A percentile compares a stretch with the other conserved stretches of the same genome.
Conservation (phyloP, 2,888 invertebrate species). For the Synergus gifuensis region DNA sequence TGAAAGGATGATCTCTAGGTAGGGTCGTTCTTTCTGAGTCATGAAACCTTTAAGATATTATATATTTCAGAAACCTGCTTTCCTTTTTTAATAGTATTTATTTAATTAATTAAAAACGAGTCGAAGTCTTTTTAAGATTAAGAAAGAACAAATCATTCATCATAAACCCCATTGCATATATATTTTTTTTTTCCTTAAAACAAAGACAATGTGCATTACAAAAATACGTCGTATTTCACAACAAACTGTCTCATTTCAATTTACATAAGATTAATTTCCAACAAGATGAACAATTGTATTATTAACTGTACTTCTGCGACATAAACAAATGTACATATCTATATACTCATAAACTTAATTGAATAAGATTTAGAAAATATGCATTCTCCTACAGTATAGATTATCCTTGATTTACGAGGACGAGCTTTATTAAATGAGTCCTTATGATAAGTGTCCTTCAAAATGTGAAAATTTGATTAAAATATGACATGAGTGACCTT, state of each 20-base stretch:
- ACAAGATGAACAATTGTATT: neutral
- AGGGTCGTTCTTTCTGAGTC: neutral
- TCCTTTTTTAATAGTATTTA: neutral
- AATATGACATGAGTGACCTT: neutral
- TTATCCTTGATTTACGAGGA: conserved; percentile 6
- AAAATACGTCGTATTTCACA: neutral
- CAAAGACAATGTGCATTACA: neutral
- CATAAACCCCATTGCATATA: neutral
- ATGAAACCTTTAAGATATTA: conserved; percentile 25
- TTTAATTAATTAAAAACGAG: neutral
- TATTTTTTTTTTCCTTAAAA: neutral
- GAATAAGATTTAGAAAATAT: neutral
- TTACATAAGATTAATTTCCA: neutral
- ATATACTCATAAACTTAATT: neutral
- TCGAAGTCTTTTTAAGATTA: too few species aligned
- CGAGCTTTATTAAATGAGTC: neutral
- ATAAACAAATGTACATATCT: neutral
- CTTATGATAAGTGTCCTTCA: neutral
- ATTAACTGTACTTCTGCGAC: neutral
- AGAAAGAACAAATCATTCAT: neutral
- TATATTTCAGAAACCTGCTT: neutral
- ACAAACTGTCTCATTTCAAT: neutral
- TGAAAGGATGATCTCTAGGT: conserved; percentile 17
- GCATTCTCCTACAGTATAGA: conserved; percentile 8
- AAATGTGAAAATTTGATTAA: conserved; percentile 23